Percentiles rank a stretch among this genome's conserved stretches.
These are phyloP conservation scores for Potamarius usumacintae DNA, from an alignment of 2,113 vertebrate species.

Conservation along the genomic window DNA sequence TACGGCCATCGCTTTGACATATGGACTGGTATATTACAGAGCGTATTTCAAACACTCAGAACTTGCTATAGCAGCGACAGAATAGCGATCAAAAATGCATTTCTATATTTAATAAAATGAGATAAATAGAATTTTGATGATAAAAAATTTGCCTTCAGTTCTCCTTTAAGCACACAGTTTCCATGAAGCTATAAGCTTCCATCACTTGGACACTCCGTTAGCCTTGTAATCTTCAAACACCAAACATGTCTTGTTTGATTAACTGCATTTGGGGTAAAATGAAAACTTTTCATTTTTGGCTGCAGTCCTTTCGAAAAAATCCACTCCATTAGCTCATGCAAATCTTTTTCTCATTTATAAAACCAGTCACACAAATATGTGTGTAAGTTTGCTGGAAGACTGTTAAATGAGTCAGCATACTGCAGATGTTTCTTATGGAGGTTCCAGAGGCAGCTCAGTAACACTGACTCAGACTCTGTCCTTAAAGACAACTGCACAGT, in stretches of 20 bases:
- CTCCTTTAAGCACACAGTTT: not conserved
- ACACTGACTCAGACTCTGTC: not conserved
- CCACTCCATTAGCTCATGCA: not conserved
- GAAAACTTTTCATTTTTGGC: not conserved
- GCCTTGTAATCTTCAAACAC: not conserved
- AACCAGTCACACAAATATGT: not conserved
- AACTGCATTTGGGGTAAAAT: not conserved
- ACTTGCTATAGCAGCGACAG: no score
- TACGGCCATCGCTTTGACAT: no score
- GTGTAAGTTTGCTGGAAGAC: not conserved
- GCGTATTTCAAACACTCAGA: no score
- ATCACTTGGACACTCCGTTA: not conserved
- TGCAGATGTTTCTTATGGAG: constrained; percentile 19
- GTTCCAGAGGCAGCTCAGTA: not conserved
- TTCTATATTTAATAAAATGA: no score
- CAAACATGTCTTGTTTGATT: not conserved
- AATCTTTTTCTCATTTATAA: not conserved
- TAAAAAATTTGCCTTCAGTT: no score
- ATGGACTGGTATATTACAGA: no score
- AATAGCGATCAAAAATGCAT: no score
- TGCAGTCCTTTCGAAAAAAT: not conserved
- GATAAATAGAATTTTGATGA: no score
- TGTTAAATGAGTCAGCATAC: not conserved
- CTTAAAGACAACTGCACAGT: not conserved
- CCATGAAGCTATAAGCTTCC: not conserved